phyloP scores from a whole-genome alignment of 2,888 invertebrate species.

The Eubasilissa splendida region DNA sequence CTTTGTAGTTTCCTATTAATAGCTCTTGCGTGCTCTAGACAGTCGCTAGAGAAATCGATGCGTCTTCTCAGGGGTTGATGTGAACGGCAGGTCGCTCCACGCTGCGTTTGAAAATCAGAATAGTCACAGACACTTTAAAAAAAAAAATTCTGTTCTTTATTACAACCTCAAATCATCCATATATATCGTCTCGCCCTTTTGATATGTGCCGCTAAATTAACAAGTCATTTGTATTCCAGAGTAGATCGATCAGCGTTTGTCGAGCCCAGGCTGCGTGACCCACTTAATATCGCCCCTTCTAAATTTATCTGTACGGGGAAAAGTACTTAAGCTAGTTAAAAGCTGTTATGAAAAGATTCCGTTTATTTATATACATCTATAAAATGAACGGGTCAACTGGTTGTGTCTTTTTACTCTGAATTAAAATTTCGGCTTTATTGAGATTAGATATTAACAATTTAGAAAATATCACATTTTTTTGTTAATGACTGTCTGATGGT shows the following conservation, averaged over 20 bases:
- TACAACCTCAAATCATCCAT: not conserved
- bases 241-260: not conserved
- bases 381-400: not conserved
- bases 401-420: slow-evolving; percentile 4
- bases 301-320: not conserved
- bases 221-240: not conserved
- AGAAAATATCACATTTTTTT: too few species aligned
- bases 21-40: not conserved
- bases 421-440: not conserved
- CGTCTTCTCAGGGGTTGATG: slow-evolving; percentile 17
- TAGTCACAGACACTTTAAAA: slow-evolving; percentile 3
- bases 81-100: slow-evolving; percentile 18
- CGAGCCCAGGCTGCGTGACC: slow-evolving; percentile 9
- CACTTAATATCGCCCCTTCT: slow-evolving; percentile 23
- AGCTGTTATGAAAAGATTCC: not conserved
- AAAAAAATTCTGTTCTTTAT: not conserved
- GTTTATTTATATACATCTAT: slow-evolving; percentile 12
- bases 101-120: not conserved
- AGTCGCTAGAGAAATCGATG: slow-evolving; percentile 26
- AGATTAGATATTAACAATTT: too few species aligned
- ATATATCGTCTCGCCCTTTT: not conserved
- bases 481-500: too few species aligned
- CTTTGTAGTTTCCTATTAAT: not conserved
- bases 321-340: not conserved
- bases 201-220: not conserved